These are phyloP conservation scores for Ceyx melanurus DNA, from an alignment of 2,113 vertebrate genomes.

Conservation along the genomic window DNA sequence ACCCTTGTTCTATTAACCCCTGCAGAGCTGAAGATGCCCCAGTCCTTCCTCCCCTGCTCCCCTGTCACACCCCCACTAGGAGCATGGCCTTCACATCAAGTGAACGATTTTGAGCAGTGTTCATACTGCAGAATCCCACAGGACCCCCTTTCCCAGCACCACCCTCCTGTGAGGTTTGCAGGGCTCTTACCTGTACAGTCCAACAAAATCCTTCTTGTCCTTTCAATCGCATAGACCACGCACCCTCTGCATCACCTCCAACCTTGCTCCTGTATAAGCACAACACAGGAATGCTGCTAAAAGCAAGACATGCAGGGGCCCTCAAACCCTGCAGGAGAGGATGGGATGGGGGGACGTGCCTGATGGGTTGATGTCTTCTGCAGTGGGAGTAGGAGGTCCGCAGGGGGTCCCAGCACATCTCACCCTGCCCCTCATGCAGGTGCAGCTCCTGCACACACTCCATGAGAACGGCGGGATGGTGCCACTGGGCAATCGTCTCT, in stretches of 20 bases:
- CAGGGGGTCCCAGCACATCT: not conserved
- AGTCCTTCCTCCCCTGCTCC: not conserved
- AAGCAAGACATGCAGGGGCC: not conserved
- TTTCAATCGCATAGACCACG: fast-evolving
- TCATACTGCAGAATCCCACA: not conserved
- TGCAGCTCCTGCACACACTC: slow-evolving; percentile 91
- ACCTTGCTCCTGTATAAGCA: not conserved
- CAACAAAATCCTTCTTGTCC: not conserved
- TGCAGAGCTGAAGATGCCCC: not conserved
- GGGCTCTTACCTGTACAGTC: too few species aligned
- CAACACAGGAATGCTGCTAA: not conserved
- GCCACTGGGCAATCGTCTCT: slow-evolving; percentile 80
- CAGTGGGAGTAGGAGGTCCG: not conserved
- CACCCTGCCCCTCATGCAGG: slow-evolving; percentile 61
- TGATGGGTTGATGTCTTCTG: fast-evolving
- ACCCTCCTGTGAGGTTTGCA: fast-evolving
- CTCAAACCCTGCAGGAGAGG: not conserved
- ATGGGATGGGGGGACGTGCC: fast-evolving
- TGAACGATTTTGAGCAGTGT: not conserved
- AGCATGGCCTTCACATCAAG: fast-evolving
- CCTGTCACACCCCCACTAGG: fast-evolving
- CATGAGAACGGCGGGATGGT: slow-evolving; percentile 94
- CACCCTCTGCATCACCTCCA: fast-evolving
- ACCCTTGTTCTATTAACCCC: not conserved
- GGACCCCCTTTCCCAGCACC: not conserved